A percentile compares a stretch with the other conserved stretches of the same genome.
Conservation (phyloP, 2,113 vertebrate species). For the Seriola quinqueradiata region DNA sequence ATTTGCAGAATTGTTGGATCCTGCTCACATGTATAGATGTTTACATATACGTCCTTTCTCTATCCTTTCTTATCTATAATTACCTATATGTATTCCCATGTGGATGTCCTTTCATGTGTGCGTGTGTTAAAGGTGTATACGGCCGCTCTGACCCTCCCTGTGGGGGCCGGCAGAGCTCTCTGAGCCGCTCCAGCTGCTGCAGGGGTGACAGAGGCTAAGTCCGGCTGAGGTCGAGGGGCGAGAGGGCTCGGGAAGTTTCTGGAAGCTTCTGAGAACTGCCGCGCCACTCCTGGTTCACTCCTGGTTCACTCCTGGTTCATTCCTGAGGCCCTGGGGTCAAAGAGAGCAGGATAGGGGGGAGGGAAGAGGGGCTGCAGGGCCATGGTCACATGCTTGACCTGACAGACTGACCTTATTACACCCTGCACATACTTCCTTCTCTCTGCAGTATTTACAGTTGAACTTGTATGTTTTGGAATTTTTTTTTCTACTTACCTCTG, state of each 20-base stretch:
- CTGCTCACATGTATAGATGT: not conserved
- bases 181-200: conserved; percentile 79
- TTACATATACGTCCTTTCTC: conserved; percentile 13
- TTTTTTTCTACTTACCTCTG: conserved; percentile 9
- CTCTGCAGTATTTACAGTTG: conserved; percentile 40
- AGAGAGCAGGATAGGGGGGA: conserved; percentile 49
- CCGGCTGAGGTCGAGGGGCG: conserved; percentile 57
- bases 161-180: conserved; percentile 53
- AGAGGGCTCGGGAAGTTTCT: conserved; percentile 70
- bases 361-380: conserved; percentile 67
- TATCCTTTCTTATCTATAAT: conserved; percentile 5
- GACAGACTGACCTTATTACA: conserved; percentile 62
- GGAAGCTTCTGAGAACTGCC: conserved; percentile 76
- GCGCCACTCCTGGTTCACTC: conserved; percentile 67
- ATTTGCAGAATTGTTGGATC: not conserved
- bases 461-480: not conserved
- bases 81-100: not conserved
- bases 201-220: conserved; percentile 72
- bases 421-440: conserved; percentile 51
- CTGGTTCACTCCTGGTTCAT: conserved; percentile 74
- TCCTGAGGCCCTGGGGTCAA: conserved; percentile 73
- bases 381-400: conserved; percentile 79
- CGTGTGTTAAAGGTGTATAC: conserved; percentile 56
- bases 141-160: conserved; percentile 43
- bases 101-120: conserved; percentile 20